phyloP scores from a whole-genome alignment of 2,113 vertebrate genomes.

The Grus americana region DNA sequence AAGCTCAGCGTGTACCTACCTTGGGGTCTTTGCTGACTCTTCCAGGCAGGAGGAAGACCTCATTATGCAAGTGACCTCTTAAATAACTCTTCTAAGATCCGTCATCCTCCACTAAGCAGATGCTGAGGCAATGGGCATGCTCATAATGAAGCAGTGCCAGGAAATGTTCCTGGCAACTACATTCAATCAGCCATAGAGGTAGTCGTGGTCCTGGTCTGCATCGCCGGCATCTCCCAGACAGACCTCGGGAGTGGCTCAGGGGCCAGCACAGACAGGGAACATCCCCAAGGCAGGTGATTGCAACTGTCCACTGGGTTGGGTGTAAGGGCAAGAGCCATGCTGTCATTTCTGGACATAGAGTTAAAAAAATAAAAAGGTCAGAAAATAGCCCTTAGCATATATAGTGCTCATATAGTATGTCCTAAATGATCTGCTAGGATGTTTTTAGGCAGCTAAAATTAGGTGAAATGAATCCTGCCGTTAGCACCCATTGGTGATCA shows the following conservation, averaged over 20 bases:
- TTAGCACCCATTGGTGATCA: neutral
- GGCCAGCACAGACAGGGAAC: neutral
- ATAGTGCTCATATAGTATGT: neutral
- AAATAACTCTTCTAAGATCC: neutral
- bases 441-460: neutral
- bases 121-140: neutral
- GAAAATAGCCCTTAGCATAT: neutral
- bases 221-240: neutral
- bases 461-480: neutral
- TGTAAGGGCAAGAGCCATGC: neutral
- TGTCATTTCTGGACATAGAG: neutral
- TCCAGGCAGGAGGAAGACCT: neutral
- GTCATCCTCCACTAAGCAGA: neutral
- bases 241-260: neutral
- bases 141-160: neutral
- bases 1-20: neutral
- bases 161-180: neutral
- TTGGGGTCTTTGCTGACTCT: neutral
- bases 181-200: neutral
- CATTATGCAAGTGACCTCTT: neutral
- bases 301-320: neutral
- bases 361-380: neutral
- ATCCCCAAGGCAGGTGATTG: fast-evolving
- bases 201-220: neutral
- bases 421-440: neutral